Evolutionary conservation across 2,113 vertebrate species (phyloP).

Genomic region (Mesoclemmys tuberculata): DNA sequence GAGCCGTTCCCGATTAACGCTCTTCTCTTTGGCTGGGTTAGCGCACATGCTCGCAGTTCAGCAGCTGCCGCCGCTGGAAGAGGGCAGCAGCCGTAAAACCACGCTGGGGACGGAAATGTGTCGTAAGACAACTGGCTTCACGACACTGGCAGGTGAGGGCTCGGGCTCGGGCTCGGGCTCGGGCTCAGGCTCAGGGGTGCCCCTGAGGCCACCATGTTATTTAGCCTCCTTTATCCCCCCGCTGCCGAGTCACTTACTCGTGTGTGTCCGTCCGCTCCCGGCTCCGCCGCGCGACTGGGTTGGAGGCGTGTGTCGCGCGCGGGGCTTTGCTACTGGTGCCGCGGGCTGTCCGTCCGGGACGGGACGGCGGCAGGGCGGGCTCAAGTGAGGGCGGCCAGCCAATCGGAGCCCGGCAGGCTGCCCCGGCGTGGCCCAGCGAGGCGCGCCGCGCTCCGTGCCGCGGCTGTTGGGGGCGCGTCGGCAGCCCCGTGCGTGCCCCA

Average conservation of each 20-base stretch:
- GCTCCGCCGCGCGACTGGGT: background rate
- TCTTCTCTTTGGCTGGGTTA: too few relatives aligned
- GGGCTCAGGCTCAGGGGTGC: too few relatives aligned
- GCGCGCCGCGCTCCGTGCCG: fast-evolving
- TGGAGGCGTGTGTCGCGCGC: too few relatives aligned
- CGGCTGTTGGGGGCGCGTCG: too few relatives aligned
- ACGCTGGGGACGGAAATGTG: background rate
- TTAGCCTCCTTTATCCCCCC: background rate
- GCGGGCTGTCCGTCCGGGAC: background rate
- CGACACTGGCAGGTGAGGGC: background rate
- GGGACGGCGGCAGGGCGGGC: background rate
- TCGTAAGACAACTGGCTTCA: fast-evolving
- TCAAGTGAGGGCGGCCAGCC: background rate
- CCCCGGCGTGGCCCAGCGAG: background rate
- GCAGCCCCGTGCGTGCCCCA: too few relatives aligned
- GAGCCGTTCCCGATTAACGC: background rate
- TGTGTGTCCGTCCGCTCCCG: background rate
- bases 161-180: fast-evolving
- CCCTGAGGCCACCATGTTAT: fast-evolving
- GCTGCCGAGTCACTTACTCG: background rate
- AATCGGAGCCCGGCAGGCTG: background rate
- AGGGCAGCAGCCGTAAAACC: background rate
- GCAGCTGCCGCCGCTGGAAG: fast-evolving
- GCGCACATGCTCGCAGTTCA: fast-evolving
- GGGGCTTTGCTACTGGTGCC: background rate